Evolutionary conservation across 2,797 vertebrate species (phyloP), one percentile per base, ranked within the genome.

Genomic region (Erethizon dorsatum): DNA sequence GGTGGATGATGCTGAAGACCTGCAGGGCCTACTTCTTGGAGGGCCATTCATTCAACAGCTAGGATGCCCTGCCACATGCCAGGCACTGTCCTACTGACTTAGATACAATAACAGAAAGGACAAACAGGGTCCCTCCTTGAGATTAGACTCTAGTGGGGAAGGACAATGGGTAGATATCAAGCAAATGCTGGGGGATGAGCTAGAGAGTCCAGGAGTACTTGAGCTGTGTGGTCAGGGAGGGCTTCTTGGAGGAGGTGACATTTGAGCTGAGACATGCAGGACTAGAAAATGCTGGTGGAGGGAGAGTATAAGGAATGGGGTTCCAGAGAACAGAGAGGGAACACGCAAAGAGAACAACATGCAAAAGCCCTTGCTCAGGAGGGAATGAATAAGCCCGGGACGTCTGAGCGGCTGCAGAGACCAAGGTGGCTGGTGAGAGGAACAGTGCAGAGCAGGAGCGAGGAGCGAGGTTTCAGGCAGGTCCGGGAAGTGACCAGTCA

Each of bases 241-340:
- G 73, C 52, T 65, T 85, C 57, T 90, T 52, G 56, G 90, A 97
- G 86, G 78, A 96, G 67, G 67, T 31, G 77, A 84, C 54, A 24
- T 5, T 10, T 47, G 83, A 94, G 56, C 50, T 57, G 71, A 82
- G 85, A 57, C 57, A 54, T 45, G 37, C 73, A 54, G 31, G 79
- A 24, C 0, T 5, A 88, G 75, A 61, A 85, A 54, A 69, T 50
- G 14, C 31, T 41, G 28, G 22, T 4, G 37, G 26, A 24, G 22
- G 59, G 41, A 85, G 12, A 24, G 4, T 0, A 0, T 0, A 20
- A 9, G 63, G 37, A 73, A 91, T 14, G 50, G 50, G 73, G 12
- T n/a, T 69, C 14, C 31, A 67, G 63, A 67, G 63, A 33, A 65
- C 31, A 41, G 33, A 24, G 65, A n/a, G 14, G 20, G 33, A 59